Conservation (phyloP, 2,888 invertebrate genomes). For the Chromoteleia sp. region DNA sequence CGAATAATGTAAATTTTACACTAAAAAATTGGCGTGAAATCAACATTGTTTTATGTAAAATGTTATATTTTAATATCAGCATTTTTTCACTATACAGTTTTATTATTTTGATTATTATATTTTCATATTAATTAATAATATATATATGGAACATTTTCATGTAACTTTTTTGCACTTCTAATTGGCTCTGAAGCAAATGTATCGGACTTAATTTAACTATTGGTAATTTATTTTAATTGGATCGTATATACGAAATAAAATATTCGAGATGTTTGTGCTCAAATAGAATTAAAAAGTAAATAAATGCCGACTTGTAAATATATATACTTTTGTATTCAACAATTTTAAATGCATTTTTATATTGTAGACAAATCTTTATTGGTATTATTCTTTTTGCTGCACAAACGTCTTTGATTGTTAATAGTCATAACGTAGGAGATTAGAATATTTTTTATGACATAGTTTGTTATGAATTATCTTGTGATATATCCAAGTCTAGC, state of each 20-base stretch:
- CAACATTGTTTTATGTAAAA: no score
- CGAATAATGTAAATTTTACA: no score
- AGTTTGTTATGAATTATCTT: conserved; percentile 43
- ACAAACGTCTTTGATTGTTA: conserved; percentile 51
- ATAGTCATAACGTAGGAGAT: conserved; percentile 42
- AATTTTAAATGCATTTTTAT: conserved; percentile 48
- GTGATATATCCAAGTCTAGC: conserved; percentile 65
- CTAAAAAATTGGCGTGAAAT: no score
- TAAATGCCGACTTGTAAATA: conserved; percentile 43
- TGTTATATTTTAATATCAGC: no score
- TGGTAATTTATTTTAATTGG: background rate
- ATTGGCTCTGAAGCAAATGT: conserved; percentile 4
- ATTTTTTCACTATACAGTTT: no score
- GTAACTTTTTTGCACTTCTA: background rate
- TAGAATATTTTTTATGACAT: conserved; percentile 36
- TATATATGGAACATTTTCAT: no score
- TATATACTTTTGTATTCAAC: conserved; percentile 48
- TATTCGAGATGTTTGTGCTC: conserved; percentile 44
- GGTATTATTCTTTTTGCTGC: conserved; percentile 41
- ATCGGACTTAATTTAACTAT: background rate
- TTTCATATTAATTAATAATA: no score
- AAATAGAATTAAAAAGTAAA: conserved; percentile 35
- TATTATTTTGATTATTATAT: no score
- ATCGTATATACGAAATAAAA: conserved; percentile 13
- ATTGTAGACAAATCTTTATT: conserved; percentile 32